A percentile compares a stretch with the other conserved stretches of the same genome.
Evolutionary conservation across 2,888 invertebrate species (phyloP).

Genomic region (Serrognathus titanus): DNA sequence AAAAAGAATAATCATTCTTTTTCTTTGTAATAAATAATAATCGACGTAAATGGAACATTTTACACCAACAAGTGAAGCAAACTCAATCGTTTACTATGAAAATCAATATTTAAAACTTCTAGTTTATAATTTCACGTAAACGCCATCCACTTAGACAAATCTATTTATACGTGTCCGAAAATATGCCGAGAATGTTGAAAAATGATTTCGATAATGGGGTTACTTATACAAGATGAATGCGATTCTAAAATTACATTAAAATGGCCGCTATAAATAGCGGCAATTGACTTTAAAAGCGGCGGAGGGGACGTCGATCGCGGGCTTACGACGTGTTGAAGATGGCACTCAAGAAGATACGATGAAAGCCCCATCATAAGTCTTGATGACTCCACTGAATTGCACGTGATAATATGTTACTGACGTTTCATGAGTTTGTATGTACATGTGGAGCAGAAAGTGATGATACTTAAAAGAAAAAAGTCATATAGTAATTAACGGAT

Average conservation of each 20-base stretch:
- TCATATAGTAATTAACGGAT: too few relatives aligned
- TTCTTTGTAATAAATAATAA: too few relatives aligned
- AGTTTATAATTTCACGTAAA: too few relatives aligned
- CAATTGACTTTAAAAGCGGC: slow-evolving; percentile 29
- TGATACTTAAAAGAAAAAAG: too few relatives aligned
- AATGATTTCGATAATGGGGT: slow-evolving; percentile 33
- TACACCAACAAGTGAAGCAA: too few relatives aligned
- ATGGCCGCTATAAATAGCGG: slow-evolving; percentile 34
- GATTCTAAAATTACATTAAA: slow-evolving; percentile 31
- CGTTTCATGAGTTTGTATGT: slow-evolving; percentile 6
- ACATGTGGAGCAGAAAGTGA: too few relatives aligned
- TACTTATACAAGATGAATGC: slow-evolving; percentile 27
- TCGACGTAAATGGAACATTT: too few relatives aligned
- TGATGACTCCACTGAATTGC: slow-evolving; percentile 23
- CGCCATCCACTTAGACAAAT: slow-evolving; percentile 34
- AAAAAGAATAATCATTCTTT: too few relatives aligned
- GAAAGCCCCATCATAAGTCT: slow-evolving; percentile 29
- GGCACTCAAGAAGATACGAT: slow-evolving; percentile 31
- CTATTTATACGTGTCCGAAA: slow-evolving; percentile 36
- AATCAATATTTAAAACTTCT: slow-evolving; percentile 20
- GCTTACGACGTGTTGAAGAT: slow-evolving; percentile 36
- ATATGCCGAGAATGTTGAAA: slow-evolving; percentile 38
- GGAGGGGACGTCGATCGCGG: slow-evolving; percentile 25
- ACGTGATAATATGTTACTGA: slow-evolving; percentile 21
- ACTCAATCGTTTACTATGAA: too few relatives aligned